Conservation (phyloP, 2,797 vertebrate species). For the Fringilla coelebs region DNA sequence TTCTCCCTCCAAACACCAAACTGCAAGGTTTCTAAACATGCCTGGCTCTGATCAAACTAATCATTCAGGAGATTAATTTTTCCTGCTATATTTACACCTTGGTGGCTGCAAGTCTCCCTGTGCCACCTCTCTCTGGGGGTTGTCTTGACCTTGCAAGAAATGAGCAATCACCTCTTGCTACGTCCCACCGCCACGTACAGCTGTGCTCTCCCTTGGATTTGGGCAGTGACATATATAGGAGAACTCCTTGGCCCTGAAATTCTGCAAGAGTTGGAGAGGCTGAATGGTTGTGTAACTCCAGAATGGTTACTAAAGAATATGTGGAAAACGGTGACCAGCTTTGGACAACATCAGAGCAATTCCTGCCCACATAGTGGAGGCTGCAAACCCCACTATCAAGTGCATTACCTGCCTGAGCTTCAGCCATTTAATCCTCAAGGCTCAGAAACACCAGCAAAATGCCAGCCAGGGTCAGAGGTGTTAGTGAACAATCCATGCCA, state of each 20-base stretch:
- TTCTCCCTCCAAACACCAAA: neutral
- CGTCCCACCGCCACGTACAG: fast-evolving
- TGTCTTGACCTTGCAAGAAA: neutral
- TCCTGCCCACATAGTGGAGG: fast-evolving
- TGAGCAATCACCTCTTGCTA: fast-evolving
- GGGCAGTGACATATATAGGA: fast-evolving
- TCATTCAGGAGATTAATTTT: neutral
- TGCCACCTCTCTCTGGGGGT: neutral
- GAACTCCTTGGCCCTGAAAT: neutral
- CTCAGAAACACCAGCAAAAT: neutral
- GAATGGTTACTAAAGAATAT: neutral
- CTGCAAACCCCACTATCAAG: neutral
- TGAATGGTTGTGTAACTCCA: neutral
- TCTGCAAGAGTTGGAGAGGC: neutral
- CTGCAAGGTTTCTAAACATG: neutral
- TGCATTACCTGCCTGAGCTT: neutral
- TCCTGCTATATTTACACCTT: neutral
- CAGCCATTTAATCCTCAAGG: neutral
- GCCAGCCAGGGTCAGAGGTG: neutral
- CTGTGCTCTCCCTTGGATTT: fast-evolving
- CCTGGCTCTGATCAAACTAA: neutral
- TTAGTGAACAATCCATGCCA: fast-evolving
- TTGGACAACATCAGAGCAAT: too few relatives aligned
- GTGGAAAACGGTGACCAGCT: fast-evolving
- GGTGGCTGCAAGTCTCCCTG: neutral